Evolutionary conservation across 2,113 vertebrate species (phyloP).

Genomic region (Nyctibius bracteatus): DNA sequence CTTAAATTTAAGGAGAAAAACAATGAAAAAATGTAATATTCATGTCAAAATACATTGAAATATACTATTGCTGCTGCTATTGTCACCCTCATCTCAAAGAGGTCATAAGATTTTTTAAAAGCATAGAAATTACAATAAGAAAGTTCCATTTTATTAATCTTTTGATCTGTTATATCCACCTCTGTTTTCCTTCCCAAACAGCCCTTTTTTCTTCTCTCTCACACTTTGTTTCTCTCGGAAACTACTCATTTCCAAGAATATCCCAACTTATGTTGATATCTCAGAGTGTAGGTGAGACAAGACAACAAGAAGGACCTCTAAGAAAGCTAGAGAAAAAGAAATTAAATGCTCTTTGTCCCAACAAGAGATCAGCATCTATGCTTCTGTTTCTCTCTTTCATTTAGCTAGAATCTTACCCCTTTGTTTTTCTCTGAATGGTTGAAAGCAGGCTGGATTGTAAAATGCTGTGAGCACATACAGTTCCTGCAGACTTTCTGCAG

Average conservation of each 20-base stretch:
- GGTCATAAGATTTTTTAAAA: background rate
- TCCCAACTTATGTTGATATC: background rate
- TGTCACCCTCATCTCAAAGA: background rate
- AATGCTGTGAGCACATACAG: background rate
- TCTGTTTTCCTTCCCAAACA: background rate
- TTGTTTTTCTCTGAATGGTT: background rate
- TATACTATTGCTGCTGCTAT: background rate
- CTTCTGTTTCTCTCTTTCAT: background rate
- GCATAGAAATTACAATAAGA: background rate
- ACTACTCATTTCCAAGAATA: background rate
- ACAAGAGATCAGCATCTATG: background rate
- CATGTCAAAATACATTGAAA: background rate
- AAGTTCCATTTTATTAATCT: background rate
- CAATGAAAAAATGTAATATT: background rate
- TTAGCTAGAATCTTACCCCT: background rate
- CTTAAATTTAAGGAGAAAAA: background rate
- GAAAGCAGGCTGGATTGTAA: background rate
- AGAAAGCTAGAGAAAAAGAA: background rate
- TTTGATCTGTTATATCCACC: background rate
- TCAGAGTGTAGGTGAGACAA: background rate
- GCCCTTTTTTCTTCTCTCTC: background rate
- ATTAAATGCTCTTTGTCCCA: background rate
- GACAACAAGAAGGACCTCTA: background rate
- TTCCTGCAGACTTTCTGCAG: background rate
- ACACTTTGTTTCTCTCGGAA: background rate